Base-by-base conservation (phyloP, 2,113 vertebrate species). In the Sula dactylatra region DNA sequence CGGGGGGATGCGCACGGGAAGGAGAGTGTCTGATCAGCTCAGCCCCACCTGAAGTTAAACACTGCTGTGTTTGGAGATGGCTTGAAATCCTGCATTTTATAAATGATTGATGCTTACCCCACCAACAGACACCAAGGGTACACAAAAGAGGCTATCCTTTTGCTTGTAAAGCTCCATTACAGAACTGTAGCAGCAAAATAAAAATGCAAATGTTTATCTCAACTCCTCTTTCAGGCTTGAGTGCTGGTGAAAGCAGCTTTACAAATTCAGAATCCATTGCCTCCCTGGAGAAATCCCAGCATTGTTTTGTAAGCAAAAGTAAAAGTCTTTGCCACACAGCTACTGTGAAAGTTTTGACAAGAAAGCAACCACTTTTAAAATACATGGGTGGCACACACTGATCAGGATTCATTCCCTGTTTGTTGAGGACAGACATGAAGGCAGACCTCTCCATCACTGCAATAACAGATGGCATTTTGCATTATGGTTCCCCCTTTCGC, bases 121-220 rank as follows among this genome's bases (percentile, higher is more conserved):
- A 96, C 93, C 97, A 86, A 77, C 92, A 94, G 94, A 58, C 93
- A 85, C 94, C 96, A 94, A 2, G 97, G 97, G 97, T 95, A 96
- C 97, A 97, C 98, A 98, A 97, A 98, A 97, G 98, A 97, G 98
- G 86, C 98, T 97, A 86, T 95, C 95, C 96, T 93, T 61, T 93
- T 47, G 86, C 97, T 98, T 96, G 97, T 96, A 97, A 98, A 98
- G 97, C 97, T 97, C 98, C 98, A 90, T 98, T 97, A 97, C 96
- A 98, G 97, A 93, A 79, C 97, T 89, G 97, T 58, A 86, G 91
- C 25, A 2, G 67, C 82, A 91, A 94, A 96, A 91, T 49, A 92
- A 86, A 96, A 84, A 96, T 88, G 90, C 95, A 96, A 96, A 96
- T 62, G 95, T 93, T 94, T 97, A 83, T 97, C 97, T 96, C 96